These are phyloP conservation scores for Anguilla obscura DNA, from an alignment of 2,797 vertebrate genomes.

Conservation along the genomic window DNA sequence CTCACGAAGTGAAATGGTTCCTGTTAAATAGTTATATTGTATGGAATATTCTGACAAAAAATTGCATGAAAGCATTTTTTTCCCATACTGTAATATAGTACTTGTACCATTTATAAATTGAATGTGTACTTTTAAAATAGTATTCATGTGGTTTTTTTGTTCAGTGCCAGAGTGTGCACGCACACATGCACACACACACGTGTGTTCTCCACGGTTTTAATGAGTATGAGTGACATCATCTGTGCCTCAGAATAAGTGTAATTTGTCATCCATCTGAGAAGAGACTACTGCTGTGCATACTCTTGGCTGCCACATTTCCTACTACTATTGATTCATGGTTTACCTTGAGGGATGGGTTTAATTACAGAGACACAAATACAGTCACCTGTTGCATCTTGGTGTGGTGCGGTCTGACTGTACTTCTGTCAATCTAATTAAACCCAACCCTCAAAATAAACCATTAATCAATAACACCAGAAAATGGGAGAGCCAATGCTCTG, in stretches of 20 bases:
- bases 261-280: background rate
- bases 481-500: background rate
- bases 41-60: background rate
- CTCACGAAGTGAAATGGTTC: slow-evolving; percentile 46
- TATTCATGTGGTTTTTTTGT: background rate
- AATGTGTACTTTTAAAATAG: slow-evolving; percentile 28
- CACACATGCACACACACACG: slow-evolving; percentile 18
- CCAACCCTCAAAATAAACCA: slow-evolving; percentile 47
- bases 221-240: slow-evolving; percentile 5
- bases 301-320: slow-evolving; percentile 13
- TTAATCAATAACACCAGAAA: slow-evolving; percentile 43
- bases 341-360: slow-evolving; percentile 42
- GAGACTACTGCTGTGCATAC: background rate
- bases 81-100: background rate
- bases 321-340: background rate
- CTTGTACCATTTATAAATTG: background rate
- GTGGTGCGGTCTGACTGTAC: slow-evolving; percentile 41
- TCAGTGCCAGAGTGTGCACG: background rate
- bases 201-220: background rate
- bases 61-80: background rate
- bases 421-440: slow-evolving; percentile 53
- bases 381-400: slow-evolving; percentile 43
- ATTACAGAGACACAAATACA: slow-evolving; percentile 40
- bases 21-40: background rate
- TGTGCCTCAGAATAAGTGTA: background rate